Base-by-base conservation (phyloP, 2,113 vertebrate species). In the Vireo altiloquus region DNA sequence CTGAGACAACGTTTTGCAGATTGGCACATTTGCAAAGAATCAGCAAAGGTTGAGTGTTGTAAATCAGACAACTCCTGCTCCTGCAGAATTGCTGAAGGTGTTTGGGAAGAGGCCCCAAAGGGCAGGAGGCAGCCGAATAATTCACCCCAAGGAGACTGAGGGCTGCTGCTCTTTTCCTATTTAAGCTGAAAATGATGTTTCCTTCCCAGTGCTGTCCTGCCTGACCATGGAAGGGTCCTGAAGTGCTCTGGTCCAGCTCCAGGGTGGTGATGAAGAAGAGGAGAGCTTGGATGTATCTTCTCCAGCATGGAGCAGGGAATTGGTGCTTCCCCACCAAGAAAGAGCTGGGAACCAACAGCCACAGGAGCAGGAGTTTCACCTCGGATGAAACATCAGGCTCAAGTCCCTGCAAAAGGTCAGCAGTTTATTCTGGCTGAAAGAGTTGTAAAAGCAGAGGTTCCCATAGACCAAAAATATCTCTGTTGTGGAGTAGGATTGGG, bases 301-400 rank as follows among this genome's bases (percentile, higher is more conserved):
- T 87, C 18, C 69, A 78, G 24, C 42, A 28, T 9, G 47, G 33
- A 65, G 46, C 7, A 65, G 21, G 33, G 28, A 31, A 33, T 15
- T 1, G 3, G 3, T 66, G n/a, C 27, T 47, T 74, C 50, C 54
- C 89, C 59, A 33, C 22, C 0, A 0, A 53, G 72, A 31, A 80
- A 14, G 20, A 81, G 15, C 25, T 33, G 30, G 20, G n/a, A 37
- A 66, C 18, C 63, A 65, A 28, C 28, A 63, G 35, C 13, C 20
- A 11, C 23, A 56, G 28, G 49, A 83, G 4, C 22, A 46, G 30
- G 47, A 39, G 22, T 69, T 81, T 39, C 24, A 39, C 27, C 60
- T 61, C 0, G 0, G 24, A 9, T 37, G 47, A 49, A 49, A 19
- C 1, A 2, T 35, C 59, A 77, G 23, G 19, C 35, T 81, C 25